Conservation (phyloP, 2,888 invertebrate species). For the Tipula helvola region DNA sequence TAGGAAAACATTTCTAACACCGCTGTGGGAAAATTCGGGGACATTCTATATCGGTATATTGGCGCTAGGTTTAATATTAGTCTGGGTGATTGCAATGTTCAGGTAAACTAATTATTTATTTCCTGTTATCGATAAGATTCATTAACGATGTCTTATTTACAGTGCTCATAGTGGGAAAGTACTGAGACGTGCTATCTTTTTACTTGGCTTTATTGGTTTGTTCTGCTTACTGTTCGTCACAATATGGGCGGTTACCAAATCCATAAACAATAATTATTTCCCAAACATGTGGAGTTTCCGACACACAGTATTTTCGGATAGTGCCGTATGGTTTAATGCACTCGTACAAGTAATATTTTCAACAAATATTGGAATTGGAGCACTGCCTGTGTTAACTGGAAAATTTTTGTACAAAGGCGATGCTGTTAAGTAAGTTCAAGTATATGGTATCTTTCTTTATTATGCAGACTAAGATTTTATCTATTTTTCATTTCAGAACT, state of each 20-base stretch:
- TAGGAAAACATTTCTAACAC: constrained; percentile 30
- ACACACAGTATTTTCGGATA: constrained; percentile 23
- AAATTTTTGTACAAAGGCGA: constrained; percentile 36
- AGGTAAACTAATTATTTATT: constrained; percentile 24
- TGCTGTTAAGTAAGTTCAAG: constrained; percentile 23
- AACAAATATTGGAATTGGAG: constrained; percentile 33
- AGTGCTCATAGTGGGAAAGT: constrained; percentile 35
- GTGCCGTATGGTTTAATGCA: constrained; percentile 35
- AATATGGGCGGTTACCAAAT: constrained; percentile 32
- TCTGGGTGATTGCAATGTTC: constrained; percentile 34
- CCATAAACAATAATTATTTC: constrained; percentile 27
- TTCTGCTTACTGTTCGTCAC: constrained; percentile 27
- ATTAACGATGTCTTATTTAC: constrained; percentile 10
- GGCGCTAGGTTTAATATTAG: constrained; percentile 29
- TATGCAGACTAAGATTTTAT: background rate
- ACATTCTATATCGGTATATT: constrained; percentile 32
- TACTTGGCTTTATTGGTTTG: constrained; percentile 29
- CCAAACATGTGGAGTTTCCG: constrained; percentile 31
- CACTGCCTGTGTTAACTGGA: constrained; percentile 34
- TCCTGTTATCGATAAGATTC: background rate
- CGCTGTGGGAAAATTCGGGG: constrained; percentile 31
- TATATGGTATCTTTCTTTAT: background rate
- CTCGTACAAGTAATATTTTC: constrained; percentile 34
- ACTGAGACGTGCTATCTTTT: constrained; percentile 29
- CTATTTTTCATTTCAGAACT: constrained; percentile 22